These are phyloP conservation scores for Leptonema lineaticorne DNA, from an alignment of 1,140 invertebrate genomes.

Conservation along the genomic window DNA sequence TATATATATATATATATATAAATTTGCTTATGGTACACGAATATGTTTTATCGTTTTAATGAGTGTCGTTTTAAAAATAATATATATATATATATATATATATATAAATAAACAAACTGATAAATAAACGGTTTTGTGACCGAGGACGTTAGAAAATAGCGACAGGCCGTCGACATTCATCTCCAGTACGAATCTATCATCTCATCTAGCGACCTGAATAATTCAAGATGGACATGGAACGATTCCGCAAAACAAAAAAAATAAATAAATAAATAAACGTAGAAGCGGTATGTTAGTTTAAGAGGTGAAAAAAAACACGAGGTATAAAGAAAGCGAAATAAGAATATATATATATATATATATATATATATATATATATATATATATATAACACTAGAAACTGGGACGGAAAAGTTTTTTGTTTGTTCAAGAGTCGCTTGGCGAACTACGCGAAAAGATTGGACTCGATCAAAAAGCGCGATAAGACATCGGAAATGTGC, in stretches of 20 bases:
- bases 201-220: conserved; percentile 34
- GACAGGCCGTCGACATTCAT: conserved; percentile 12
- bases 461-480: too few relatives aligned
- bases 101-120: conserved; percentile 5
- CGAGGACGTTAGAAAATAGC: conserved; percentile 12
- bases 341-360: too few relatives aligned
- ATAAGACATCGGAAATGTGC: too few relatives aligned
- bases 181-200: conserved; percentile 30
- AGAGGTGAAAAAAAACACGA: too few relatives aligned
- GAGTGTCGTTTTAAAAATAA: too few relatives aligned
- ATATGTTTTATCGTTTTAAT: too few relatives aligned
- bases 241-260: conserved; percentile 33
- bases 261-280: conserved; percentile 19
- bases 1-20: background rate
- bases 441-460: too few relatives aligned
- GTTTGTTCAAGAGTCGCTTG: too few relatives aligned
- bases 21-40: too few relatives aligned
- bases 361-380: too few relatives aligned
- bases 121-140: background rate
- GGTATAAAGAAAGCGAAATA: background rate
- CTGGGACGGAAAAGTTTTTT: background rate
- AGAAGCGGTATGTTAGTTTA: background rate
- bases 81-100: background rate
- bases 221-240: conserved; percentile 41
- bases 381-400: too few relatives aligned